Conservation (phyloP, 1,140 invertebrate genomes). For the Zaprionus nigranus region DNA sequence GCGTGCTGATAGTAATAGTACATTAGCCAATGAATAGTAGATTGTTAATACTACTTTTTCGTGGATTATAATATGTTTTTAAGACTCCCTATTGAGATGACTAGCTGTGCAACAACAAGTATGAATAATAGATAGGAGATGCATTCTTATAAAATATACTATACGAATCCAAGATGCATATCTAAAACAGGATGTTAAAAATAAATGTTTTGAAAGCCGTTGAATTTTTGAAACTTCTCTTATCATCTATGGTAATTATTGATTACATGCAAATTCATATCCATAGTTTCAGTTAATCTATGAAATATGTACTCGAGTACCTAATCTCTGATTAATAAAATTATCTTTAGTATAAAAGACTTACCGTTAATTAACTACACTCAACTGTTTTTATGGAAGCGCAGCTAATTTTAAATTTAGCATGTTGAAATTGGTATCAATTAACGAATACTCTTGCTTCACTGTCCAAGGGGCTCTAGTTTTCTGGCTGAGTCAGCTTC, state of each 20-base stretch:
- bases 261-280: no score
- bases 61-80: no score
- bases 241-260: no score
- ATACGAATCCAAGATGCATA: neutral
- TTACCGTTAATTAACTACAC: neutral
- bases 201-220: neutral
- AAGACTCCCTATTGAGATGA: neutral
- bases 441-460: conserved; percentile 24
- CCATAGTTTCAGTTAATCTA: no score
- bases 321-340: neutral
- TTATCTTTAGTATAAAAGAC: neutral
- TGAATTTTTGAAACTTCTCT: neutral
- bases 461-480: conserved; percentile 56
- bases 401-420: neutral
- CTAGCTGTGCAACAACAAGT: conserved; percentile 38
- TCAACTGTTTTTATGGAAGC: neutral
- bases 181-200: neutral
- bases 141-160: conserved; percentile 9
- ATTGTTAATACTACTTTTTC: neutral
- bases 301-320: neutral
- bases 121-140: conserved; percentile 4
- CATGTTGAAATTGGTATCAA: conserved; percentile 16
- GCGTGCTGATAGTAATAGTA: conserved; percentile 42
- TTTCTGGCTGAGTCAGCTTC: conserved; percentile 71
- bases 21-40: conserved; percentile 31